Base-by-base conservation (phyloP, 2,888 invertebrate species). In the Pterostichus niger region DNA sequence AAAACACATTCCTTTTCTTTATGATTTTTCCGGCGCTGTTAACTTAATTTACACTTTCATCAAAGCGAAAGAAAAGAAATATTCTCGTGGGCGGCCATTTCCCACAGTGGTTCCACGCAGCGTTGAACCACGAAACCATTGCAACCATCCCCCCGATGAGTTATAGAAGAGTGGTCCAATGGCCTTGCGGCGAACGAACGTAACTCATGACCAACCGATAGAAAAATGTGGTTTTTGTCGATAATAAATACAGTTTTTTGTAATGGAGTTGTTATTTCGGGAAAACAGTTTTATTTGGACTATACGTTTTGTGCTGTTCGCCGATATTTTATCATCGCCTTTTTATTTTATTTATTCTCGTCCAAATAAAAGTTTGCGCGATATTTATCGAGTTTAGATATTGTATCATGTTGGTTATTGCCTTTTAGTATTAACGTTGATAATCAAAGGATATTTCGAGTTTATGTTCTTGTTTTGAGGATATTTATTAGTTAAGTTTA, bases 1-100 rank as follows among this genome's bases (percentile, higher is more conserved):
- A 75, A 75, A 82, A 82, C 82, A 82, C 82, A 82, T 82, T 82
- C 75, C 46, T 82, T 82, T 73, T 75, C 82, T 82, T 75, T 82
- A 82, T 75, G 82, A 82, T 75, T 82, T 46, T 46, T 71, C 68
- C 54, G 13, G 33, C 17, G 73, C 54, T 64, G 82, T 59, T 82
- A 82, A 82, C 75, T 61, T 56, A 82, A 82, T 82, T 82, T 82
- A 82, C 82, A 82, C 82, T 82, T 82, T 82, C 82, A 75, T 82
- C 82, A 82, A 24, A 75, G n/a, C 33, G 56, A 46, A 54, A 80
- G 35, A 35, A 68, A 76, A 71, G 80, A 80, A 80, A 80, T 71
- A 80, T 77, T 68, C 54, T 44, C 44, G 61, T 59, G 52, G n/a
- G 76, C 24, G 76, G n/a, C 40, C 40, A 78, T 78, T 78, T 61